Evolutionary conservation across 1,140 invertebrate species (phyloP), one percentile per base, ranked within the genome.

Genomic region (Hylaeus anthracinus): DNA sequence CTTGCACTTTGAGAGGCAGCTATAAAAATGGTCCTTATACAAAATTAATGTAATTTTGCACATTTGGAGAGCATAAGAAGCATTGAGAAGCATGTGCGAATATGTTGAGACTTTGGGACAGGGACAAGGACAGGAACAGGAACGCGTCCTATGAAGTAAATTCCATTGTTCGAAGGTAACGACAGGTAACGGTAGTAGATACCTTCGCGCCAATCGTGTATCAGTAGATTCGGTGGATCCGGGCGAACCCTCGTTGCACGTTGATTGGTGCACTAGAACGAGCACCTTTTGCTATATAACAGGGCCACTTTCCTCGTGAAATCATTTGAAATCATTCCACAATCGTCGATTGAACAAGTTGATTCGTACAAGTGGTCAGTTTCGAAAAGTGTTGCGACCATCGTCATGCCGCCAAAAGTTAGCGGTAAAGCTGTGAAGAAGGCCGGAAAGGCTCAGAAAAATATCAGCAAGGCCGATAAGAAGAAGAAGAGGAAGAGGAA

Each of bases 401-500:
- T 26, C 51, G 39, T 14, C 2, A 94, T 93, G 92, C 92, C 93
- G 51, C 92, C 93, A 8, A 94, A 94, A 87, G 89, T 91, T 10
- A 92, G 90, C 63, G 80, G 83, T 1, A 85, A 86, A 60, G 85
- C 83, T 14, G 83, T 85, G 90, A 26, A 26, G 26, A 26, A 26
- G 26, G 26, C 26, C 26, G 26, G 26, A 26, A 26, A 26, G 26
- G 26, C 26, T 26, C 26, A 26, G 26, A 26, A 26, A 26, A 26
- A 26, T 26, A 26, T 26, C 26, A 26, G 26, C 15, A 94, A 94
- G 70, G 90, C 84, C 5, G 93, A 94, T 66, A 94, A 92, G 90
- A 95, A 95, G 84, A 95, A 94, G 78, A 95, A 93, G 81, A 87
- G 91, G 71, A 93, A 90, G 91, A 94, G 94, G 92, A 95, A 95